A percentile compares a stretch with the other conserved stretches of the same genome.
Conservation (phyloP, 2,888 invertebrate genomes). For the Philereme transversata region DNA sequence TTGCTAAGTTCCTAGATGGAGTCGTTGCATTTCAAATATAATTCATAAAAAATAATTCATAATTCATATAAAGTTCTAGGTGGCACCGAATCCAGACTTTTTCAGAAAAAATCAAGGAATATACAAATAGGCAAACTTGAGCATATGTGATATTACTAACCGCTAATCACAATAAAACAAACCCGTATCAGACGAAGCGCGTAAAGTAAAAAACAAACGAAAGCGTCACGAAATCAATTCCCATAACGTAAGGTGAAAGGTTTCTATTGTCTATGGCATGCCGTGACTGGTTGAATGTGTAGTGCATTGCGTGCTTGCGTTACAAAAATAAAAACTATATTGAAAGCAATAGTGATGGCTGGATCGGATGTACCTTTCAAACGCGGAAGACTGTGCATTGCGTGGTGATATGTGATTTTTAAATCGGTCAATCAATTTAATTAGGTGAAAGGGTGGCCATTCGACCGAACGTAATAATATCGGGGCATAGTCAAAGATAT, state of each 20-base stretch:
- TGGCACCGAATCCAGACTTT: too few species aligned
- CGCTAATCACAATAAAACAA: conserved; percentile 18
- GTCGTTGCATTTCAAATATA: too few species aligned
- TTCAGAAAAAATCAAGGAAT: too few species aligned
- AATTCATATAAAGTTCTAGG: too few species aligned
- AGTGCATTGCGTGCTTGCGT: conserved; percentile 23
- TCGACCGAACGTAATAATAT: neutral
- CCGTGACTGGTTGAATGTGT: conserved; percentile 19
- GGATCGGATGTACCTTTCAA: neutral
- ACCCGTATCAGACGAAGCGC: conserved; percentile 16
- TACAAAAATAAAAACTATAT: conserved; percentile 24
- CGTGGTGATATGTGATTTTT: conserved; percentile 12
- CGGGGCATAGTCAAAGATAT: neutral
- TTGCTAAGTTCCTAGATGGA: too few species aligned
- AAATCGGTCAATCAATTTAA: conserved; percentile 13
- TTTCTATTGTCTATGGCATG: conserved; percentile 49
- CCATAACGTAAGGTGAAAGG: conserved; percentile 64
- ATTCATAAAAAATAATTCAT: too few species aligned
- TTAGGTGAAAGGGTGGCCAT: conserved; percentile 1
- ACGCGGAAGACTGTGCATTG: conserved; percentile 22
- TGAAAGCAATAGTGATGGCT: conserved; percentile 34
- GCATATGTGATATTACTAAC: too few species aligned
- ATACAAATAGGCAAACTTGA: too few species aligned
- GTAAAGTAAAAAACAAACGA: conserved; percentile 45
- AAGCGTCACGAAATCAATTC: conserved; percentile 58